phyloP scores from a whole-genome alignment of 2,888 invertebrate genomes.

The Harpalus rubripes region DNA sequence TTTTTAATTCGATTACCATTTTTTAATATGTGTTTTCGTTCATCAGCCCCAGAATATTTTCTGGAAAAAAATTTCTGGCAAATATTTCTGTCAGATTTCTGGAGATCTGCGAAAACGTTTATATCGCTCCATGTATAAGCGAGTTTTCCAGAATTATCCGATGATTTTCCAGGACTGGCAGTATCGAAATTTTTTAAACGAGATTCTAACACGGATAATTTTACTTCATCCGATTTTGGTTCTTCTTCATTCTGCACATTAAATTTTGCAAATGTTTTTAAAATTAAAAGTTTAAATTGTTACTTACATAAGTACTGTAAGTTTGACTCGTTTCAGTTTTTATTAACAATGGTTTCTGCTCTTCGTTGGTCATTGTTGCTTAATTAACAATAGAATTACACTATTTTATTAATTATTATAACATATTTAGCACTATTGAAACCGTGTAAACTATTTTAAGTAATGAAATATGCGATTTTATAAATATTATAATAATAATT shows the following conservation, averaged over 20 bases:
- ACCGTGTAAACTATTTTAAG: background rate
- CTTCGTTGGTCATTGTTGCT: slow-evolving; percentile 46
- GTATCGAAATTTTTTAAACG: slow-evolving; percentile 37
- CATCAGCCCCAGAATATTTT: slow-evolving; percentile 73
- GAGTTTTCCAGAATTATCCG: slow-evolving; percentile 73
- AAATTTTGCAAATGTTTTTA: background rate
- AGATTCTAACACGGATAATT: slow-evolving; percentile 34
- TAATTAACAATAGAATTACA: slow-evolving; percentile 8
- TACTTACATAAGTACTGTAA: slow-evolving; percentile 43
- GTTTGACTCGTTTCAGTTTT: slow-evolving; percentile 36
- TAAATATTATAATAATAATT: background rate
- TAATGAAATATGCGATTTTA: background rate
- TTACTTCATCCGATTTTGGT: slow-evolving; percentile 44
- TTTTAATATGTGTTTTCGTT: slow-evolving; percentile 86
- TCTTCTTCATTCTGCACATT: slow-evolving; percentile 33
- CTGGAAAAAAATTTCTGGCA: slow-evolving; percentile 66
- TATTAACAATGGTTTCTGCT: slow-evolving; percentile 45
- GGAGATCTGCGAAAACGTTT: slow-evolving; percentile 86
- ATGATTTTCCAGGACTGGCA: slow-evolving; percentile 15
- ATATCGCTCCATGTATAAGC: slow-evolving; percentile 90
- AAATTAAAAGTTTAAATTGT: background rate
- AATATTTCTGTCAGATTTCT: slow-evolving; percentile 52
- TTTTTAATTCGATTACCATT: slow-evolving; percentile 79
- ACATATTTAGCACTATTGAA: background rate
- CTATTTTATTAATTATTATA: background rate